These are phyloP conservation scores for Catharus fuscescens DNA, from an alignment of 2,113 vertebrate genomes.

Conservation along the genomic window DNA sequence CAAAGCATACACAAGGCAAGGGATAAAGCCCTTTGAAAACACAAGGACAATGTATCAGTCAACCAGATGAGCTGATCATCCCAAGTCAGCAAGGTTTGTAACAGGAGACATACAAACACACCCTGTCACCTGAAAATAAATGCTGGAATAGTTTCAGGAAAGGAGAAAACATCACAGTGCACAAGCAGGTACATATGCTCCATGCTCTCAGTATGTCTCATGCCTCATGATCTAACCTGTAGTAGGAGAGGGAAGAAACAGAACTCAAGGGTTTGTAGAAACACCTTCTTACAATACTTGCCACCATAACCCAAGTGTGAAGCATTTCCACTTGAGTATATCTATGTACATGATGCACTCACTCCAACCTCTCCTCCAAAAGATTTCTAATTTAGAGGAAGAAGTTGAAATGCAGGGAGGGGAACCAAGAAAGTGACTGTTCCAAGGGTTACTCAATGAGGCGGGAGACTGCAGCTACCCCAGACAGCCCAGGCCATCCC, in stretches of 20 bases:
- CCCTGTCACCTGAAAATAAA: background rate
- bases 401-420: background rate
- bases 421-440: background rate
- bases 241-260: background rate
- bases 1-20: background rate
- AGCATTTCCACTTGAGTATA: background rate
- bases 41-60: background rate
- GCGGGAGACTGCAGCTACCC: background rate
- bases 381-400: background rate
- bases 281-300: background rate
- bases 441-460: background rate
- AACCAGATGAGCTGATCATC: background rate
- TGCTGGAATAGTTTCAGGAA: background rate
- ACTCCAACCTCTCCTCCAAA: background rate
- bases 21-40: background rate
- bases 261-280: background rate
- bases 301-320: accelerated
- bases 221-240: background rate
- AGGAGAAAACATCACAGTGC: background rate
- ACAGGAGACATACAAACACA: accelerated
- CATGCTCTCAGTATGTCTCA: background rate
- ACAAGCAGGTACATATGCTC: background rate
- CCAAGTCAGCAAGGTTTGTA: background rate
- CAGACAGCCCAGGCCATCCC: background rate
- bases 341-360: background rate